Evolutionary conservation across 1,140 invertebrate species (phyloP).

Genomic region (Formica exsecta): DNA sequence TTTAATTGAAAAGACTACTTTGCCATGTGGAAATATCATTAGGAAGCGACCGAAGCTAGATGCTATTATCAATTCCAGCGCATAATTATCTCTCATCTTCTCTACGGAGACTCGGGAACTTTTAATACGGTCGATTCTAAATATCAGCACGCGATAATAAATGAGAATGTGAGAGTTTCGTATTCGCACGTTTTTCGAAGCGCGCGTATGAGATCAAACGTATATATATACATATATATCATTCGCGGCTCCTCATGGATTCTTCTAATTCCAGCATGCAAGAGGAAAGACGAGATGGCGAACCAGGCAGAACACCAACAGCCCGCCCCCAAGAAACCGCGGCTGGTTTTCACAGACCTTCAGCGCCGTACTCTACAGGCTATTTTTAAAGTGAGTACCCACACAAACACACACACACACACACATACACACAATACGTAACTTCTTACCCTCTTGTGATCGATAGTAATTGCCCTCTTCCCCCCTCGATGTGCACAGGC

Average conservation of each 20-base stretch:
- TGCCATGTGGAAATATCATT: neutral
- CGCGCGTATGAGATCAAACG: neutral
- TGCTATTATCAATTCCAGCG: neutral
- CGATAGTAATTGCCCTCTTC: constrained; percentile 63
- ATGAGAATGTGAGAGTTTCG: neutral
- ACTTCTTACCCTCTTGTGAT: constrained; percentile 71
- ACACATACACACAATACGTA: constrained; percentile 33
- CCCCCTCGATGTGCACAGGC: constrained; percentile 27
- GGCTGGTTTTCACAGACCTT: constrained; percentile 99
- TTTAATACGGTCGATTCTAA: constrained; percentile 1
- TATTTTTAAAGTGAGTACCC: constrained; percentile 96
- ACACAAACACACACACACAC: neutral
- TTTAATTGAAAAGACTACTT: neutral
- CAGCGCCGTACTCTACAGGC: constrained; percentile 99
- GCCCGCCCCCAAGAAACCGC: constrained; percentile 98
- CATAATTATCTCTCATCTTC: neutral
- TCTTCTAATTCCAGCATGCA: constrained; percentile 92
- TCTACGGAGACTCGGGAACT: neutral
- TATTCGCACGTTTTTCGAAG: neutral
- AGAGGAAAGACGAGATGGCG: constrained; percentile 98
- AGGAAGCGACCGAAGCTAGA: neutral
- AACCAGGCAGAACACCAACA: constrained; percentile 91
- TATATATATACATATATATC: too few species aligned
- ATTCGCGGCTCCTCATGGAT: constrained; percentile 27
- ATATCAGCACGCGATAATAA: neutral